Evolutionary conservation across 2,797 vertebrate species (phyloP), one percentile per base, ranked within the genome.

Genomic region (Poeciliopsis presidionis): DNA sequence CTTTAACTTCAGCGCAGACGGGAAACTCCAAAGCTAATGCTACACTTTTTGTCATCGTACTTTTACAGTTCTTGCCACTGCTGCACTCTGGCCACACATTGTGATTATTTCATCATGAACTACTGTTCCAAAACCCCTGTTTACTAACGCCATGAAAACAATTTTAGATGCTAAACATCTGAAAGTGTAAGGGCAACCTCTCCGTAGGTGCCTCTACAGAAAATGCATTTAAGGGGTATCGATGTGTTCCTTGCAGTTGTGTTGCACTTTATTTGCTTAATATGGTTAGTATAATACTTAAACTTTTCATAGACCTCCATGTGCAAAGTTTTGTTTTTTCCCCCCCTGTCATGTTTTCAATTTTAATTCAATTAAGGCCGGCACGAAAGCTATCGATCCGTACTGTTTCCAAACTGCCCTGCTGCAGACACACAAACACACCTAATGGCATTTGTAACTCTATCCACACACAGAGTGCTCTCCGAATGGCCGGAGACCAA

Each of bases 401-500:
- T 22, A 51, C 63, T 5, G 46, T 65, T 72, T 41, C 69, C 74
- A 73, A 80, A 65, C 45, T 43, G 28, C 76, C 20, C 41, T 63
- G 47, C 12, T 36, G 18, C n/a, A 61, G 46, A 77, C 55, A 46
- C 57, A 65, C 74, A 46, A 70, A 75, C 61, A 47, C 57, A 8
- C 28, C 16, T 78, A 81, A 88, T 81, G 57, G 83, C 55, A 63
- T 89, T 74, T 73, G 88, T 87, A 91, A 93, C 87, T 79, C 51
- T 77, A 91, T 77, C 79, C 83, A 77, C 79, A 88, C 80, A 87
- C 80, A 82, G 41, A 84, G 80, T 81, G 80, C 84, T 88, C 78
- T 84, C 77, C 53, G 63, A 81, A 84, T 90, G 89, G 86, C 81
- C 61, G 73, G 84, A 85, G 87, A 91, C 85, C 87, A 88, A 92